Evolutionary conservation across 1,140 invertebrate genomes (phyloP), one percentile per base, ranked within the genome.

Genomic region (Lamellibrachia luymesi): DNA sequence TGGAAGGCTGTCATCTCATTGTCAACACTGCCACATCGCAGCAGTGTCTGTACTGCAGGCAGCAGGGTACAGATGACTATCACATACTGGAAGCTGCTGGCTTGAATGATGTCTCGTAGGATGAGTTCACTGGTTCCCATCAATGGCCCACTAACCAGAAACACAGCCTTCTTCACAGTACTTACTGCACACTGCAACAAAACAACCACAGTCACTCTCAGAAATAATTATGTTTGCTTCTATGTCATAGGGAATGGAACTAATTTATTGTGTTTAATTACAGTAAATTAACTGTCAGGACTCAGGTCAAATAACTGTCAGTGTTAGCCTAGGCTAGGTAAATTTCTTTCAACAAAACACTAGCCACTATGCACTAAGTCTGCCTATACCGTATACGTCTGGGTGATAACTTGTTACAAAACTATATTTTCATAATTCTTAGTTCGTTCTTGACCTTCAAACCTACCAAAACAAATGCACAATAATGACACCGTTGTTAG

Each of bases 41-140:
- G 93, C 64, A 93, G 94, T 6, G 93, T 27, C 94, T 97, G 96
- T 92, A 97, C 94, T 91, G 94, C 96, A 17, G 96, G 95, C 95
- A 96, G 96, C 8, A 96, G 96, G 22, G 96, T 95, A 91, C 97
- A 97, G 27, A 97, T 96, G 2, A 97, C 95, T 50, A 97, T 96
- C 91, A 97, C 97, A 95, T 97, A 97, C 64, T 97, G 96, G 91
- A 97, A 97, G 91, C 96, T 95, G 95, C 97, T 97, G 92, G 96
- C 96, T 13, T 95, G 95, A 91, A 97, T 96, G 38, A 97, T 96
- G 92, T 97, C 96, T 93, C 96, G 94, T 90, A 97, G 95, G 10
- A 97, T 97, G 90, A 96, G 96, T 7, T 96, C 94, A 49, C 97
- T 97, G 5, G 95, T 96, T 49, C 95, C 96, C 52, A 96, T 95